Base-by-base conservation (phyloP, 2,888 invertebrate species). In the Hemithea aestivaria region DNA sequence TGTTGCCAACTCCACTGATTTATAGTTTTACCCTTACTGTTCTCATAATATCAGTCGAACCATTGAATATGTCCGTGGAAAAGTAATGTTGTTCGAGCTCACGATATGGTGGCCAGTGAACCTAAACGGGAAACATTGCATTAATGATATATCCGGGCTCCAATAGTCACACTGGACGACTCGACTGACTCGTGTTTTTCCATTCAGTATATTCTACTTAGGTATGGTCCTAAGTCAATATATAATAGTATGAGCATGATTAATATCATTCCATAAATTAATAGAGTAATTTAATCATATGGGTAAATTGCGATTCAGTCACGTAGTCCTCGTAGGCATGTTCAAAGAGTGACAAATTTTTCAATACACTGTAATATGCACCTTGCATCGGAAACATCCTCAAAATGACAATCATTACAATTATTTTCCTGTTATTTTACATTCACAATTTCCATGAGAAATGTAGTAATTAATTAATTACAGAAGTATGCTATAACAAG, bases 61-160 rank as follows among this genome's bases (percentile, higher is more conserved):
- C 10, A 23, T 7, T 11, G 29, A 20, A 45, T 35, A 7, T 31
- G 31, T 25, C 40, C 30, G 32, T 32, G 27, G 35, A 43, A 44
- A 40, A 46, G 10, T 27, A 25, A 41, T 45, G 35, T 36, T 22
- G 29, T 40, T 49, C 44, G 12, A 32, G 35, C 9, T 29, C 11
- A 37, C 29, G 37, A 40, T n/a, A n/a, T n/a, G n/a, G n/a, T 48
- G 50, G 48, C 34, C 58, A 61, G 53, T 63, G 62, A 58, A 57
- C 63, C 37, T 52, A 53, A 52, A 55, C 53, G 56, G 58, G 62
- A 62, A 52, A 53, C 16, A 16, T 52, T 29, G 24, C 26, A 30
- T 21, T 32, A 36, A 44, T 47, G 21, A 11, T 11, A 40, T 40
- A 27, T 42, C 42, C 42, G 45, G 41, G 7, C 20, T n/a, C n/a